Base-by-base conservation (phyloP, 2,888 invertebrate genomes). In the Metopia argyrocephala region DNA sequence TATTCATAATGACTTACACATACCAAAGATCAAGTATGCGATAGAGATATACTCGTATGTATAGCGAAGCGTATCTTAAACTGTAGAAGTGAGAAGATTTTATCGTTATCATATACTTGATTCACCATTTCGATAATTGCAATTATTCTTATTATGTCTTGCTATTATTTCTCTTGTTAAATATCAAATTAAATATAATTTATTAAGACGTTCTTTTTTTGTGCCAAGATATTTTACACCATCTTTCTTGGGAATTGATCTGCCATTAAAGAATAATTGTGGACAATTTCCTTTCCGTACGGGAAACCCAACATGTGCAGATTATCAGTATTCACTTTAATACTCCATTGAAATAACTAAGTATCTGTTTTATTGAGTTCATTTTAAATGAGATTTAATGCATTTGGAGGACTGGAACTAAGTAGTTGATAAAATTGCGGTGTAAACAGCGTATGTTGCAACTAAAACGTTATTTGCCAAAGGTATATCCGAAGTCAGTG, bases 401-500 rank as follows among this genome's bases (percentile, higher is more conserved):
- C 9, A 15, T 48, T 48, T n/a, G 0, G 3, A 6, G 18, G 7
- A 46, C 46, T 15, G 3, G 2, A 7, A 7, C 20, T 21, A 50
- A 2, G 38, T n/a, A n/a, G n/a, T n/a, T 20, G 23, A 12, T n/a
- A 62, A 21, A 21, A 69, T n/a, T 21, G 69, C 69, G 5, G 69
- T 69, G 27, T 69, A 56, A 56, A 56, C 69, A 7, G 69, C 69
- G 18, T 56, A 69, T 9, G 69, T 69, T 57, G 69, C 45, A 23
- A 20, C 50, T 27, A 38, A 23, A 9, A 57, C 57, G 27, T 56
- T 38, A 38, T 25, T 45, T 5, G 28, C 23, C 3, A 45, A 56
- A 25, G 57, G 57, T 46, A 69, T 45, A 18, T 69, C 69, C 18
- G 69, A 69, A 9, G 69, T 69, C 56, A 27, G 54, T n/a, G 54